Percentiles rank a stretch among this genome's conserved stretches.
These are phyloP conservation scores for Ischnus inquisitorius DNA, from an alignment of 2,888 invertebrate species.

Conservation along the genomic window DNA sequence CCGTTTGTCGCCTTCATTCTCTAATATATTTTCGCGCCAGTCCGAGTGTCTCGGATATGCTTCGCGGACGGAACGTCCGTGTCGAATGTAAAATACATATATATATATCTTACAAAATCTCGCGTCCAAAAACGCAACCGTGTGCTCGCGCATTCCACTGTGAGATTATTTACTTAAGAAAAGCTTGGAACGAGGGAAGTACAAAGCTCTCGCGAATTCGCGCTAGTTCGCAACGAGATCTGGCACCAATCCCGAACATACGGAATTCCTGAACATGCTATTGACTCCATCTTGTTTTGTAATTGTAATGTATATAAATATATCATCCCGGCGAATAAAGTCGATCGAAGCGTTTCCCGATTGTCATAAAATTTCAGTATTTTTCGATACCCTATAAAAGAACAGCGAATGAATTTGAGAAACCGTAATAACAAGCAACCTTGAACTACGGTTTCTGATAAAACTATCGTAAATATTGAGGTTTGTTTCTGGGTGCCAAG, in stretches of 20 bases:
- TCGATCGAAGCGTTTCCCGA: neutral
- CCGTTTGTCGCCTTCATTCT: slow-evolving; percentile 12
- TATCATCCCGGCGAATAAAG: neutral
- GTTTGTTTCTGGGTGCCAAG: neutral
- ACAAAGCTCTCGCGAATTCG: slow-evolving; percentile 39
- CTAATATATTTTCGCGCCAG: neutral
- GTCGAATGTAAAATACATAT: slow-evolving; percentile 19
- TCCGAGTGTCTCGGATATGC: slow-evolving; percentile 21
- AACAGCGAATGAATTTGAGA: neutral
- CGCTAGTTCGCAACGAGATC: slow-evolving; percentile 42
- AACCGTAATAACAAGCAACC: neutral
- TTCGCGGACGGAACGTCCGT: slow-evolving; percentile 27
- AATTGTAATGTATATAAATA: neutral
- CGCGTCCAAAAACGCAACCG: neutral
- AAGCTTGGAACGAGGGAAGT: slow-evolving; percentile 23
- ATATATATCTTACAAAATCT: neutral
- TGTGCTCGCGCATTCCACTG: neutral
- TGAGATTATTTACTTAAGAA: slow-evolving; percentile 15
- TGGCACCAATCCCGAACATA: slow-evolving; percentile 50
- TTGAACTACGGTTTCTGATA: neutral
- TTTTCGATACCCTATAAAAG: neutral
- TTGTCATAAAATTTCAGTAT: neutral
- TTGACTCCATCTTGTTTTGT: slow-evolving; percentile 54
- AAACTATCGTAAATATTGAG: neutral
- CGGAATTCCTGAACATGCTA: slow-evolving; percentile 58